A percentile compares a stretch with the other conserved stretches of the same genome.
Conservation (phyloP, 2,797 vertebrate species). For the Spea hammondii region DNA sequence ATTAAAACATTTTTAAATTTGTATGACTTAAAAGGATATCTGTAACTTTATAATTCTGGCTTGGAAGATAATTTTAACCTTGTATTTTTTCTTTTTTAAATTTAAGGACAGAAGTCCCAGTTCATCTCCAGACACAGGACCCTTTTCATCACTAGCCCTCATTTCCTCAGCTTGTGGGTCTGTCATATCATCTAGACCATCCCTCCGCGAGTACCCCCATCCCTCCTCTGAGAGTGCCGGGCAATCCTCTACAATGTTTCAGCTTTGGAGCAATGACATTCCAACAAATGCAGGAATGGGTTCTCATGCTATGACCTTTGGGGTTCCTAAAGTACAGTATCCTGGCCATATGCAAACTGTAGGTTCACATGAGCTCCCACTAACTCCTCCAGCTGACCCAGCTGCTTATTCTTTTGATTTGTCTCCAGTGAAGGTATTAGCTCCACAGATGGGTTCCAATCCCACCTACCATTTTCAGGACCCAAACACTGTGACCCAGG, state of each 20-base stretch:
- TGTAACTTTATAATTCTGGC: too few species aligned
- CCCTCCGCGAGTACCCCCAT: conserved; percentile 69
- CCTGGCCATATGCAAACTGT: conserved; percentile 74
- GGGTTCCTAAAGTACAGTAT: conserved; percentile 79
- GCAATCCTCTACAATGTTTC: conserved; percentile 79
- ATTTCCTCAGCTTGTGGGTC: conserved; percentile 78
- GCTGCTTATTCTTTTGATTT: conserved; percentile 81
- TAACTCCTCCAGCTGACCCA: conserved; percentile 80
- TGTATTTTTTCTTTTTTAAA: neutral
- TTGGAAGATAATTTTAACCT: neutral
- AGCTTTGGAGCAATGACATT: conserved; percentile 82
- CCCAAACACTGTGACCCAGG: conserved; percentile 72
- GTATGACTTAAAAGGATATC: too few species aligned
- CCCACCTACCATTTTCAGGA: conserved; percentile 74
- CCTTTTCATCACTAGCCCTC: conserved; percentile 71
- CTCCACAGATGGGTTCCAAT: conserved; percentile 68
- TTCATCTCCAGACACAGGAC: conserved; percentile 74
- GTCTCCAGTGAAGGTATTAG: conserved; percentile 79
- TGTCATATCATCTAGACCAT: conserved; percentile 66
- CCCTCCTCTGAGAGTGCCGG: conserved; percentile 72
- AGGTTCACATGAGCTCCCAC: conserved; percentile 75
- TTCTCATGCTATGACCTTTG: conserved; percentile 79
- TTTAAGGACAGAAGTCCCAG: conserved; percentile 77
- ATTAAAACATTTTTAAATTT: too few species aligned
- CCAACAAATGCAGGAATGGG: conserved; percentile 70